Percentiles rank a stretch among this genome's conserved stretches.
Conservation (phyloP, 2,888 invertebrate genomes). For the Heliconius sara region DNA sequence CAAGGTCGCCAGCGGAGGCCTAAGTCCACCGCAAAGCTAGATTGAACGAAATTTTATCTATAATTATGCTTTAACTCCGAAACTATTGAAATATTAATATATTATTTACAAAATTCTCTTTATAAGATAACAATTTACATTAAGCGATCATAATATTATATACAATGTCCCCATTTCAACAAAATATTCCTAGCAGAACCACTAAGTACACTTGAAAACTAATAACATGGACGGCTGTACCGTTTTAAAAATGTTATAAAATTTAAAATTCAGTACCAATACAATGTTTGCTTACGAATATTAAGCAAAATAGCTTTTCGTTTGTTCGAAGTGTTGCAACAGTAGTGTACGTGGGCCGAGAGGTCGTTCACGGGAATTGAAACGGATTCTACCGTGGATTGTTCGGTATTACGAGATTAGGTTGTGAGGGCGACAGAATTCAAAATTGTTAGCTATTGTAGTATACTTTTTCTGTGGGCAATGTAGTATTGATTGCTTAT, state of each 20-base stretch:
- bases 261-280: conserved; percentile 32
- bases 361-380: conserved; percentile 45
- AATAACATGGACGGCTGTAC: conserved; percentile 3
- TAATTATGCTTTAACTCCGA: no score
- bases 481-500: neutral
- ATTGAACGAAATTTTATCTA: no score
- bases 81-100: neutral
- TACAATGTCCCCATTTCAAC: neutral
- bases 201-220: conserved; percentile 8
- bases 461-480: conserved; percentile 13
- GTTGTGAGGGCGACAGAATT: conserved; percentile 30
- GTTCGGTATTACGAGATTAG: conserved; percentile 45
- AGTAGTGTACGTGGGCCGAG: conserved; percentile 40
- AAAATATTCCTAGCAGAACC: neutral
- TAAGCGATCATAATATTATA: neutral
- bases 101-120: neutral
- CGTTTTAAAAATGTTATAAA: conserved; percentile 32
- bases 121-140: neutral
- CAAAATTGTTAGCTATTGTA: conserved; percentile 13
- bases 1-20: no score
- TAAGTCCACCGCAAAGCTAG: no score
- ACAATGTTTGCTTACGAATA: conserved; percentile 28
- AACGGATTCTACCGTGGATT: conserved; percentile 45
- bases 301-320: conserved; percentile 44
- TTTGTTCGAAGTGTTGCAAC: conserved; percentile 37